Percentiles rank a stretch among this genome's conserved stretches.
These are phyloP conservation scores for Epinephelus moara DNA, from an alignment of 2,113 vertebrate species.

Conservation along the genomic window DNA sequence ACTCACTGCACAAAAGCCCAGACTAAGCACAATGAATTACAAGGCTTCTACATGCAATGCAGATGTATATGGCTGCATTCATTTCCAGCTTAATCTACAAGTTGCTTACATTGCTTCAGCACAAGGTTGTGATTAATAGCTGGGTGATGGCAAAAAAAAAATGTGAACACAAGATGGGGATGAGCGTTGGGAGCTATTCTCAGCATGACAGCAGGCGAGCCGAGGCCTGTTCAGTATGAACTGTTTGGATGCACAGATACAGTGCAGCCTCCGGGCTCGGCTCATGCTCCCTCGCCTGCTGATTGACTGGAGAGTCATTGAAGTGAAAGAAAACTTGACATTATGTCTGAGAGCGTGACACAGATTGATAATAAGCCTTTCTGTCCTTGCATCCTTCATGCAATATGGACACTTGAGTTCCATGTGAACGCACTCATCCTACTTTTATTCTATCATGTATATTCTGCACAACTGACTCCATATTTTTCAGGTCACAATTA, in stretches of 20 bases:
- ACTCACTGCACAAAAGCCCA: conserved; percentile 48
- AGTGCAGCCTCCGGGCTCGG: conserved; percentile 15
- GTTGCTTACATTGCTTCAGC: conserved; percentile 50
- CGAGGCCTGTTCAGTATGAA: not conserved
- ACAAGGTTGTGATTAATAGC: conserved; percentile 33
- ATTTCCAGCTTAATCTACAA: conserved; percentile 50
- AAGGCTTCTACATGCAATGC: conserved; percentile 44
- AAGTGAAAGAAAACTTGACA: conserved; percentile 59
- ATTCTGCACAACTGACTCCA: not conserved
- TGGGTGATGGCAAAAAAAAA: not conserved
- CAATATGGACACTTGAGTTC: conserved; percentile 1
- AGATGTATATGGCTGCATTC: conserved; percentile 34
- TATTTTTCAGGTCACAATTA: not conserved
- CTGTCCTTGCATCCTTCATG: conserved; percentile 26
- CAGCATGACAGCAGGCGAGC: conserved; percentile 30
- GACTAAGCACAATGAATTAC: conserved; percentile 54
- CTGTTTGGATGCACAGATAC: conserved; percentile 22
- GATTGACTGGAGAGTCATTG: conserved; percentile 50
- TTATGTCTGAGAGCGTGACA: conserved; percentile 42
- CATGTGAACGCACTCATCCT: not conserved
- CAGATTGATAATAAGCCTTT: conserved; percentile 60
- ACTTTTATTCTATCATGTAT: not conserved
- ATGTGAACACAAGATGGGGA: not conserved
- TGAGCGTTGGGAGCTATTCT: not conserved
- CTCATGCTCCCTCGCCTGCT: conserved; percentile 38